These are phyloP conservation scores for Antheraea assamensis DNA, from an alignment of 2,888 invertebrate species.

Conservation along the genomic window DNA sequence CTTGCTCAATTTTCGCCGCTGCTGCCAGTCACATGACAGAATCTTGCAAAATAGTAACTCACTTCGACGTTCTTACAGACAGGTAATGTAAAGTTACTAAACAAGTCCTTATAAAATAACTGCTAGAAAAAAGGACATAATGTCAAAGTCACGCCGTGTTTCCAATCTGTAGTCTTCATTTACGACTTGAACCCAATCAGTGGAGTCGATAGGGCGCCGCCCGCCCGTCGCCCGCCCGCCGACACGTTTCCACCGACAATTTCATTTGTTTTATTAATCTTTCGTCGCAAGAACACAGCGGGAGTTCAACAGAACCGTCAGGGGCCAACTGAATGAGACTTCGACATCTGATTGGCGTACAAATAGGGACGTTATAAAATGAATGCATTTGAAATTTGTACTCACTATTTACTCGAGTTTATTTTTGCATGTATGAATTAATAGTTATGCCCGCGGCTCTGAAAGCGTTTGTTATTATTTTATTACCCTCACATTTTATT, in stretches of 20 bases:
- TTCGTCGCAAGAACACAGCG: constrained; percentile 29
- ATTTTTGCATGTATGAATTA: neutral
- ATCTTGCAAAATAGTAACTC: no score
- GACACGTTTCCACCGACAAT: constrained; percentile 34
- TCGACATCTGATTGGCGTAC: constrained; percentile 8
- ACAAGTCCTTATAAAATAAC: neutral
- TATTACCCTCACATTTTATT: no score
- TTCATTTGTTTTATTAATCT: constrained; percentile 66
- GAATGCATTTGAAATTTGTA: constrained; percentile 26
- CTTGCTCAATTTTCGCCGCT: no score
- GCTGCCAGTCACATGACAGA: no score
- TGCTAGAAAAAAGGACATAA: neutral
- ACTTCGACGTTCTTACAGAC: neutral
- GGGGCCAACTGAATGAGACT: neutral
- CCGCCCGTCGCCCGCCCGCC: neutral
- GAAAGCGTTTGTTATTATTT: no score
- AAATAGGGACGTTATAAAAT: constrained; percentile 14
- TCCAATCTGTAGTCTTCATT: constrained; percentile 8
- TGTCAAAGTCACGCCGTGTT: neutral
- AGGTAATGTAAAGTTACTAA: neutral
- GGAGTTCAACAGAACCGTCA: neutral
- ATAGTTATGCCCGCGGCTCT: no score
- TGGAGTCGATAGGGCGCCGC: constrained; percentile 1
- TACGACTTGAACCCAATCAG: neutral
- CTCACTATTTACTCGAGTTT: neutral